phyloP scores from a whole-genome alignment of 1,140 invertebrate genomes.

The Brachionus rubens region DNA sequence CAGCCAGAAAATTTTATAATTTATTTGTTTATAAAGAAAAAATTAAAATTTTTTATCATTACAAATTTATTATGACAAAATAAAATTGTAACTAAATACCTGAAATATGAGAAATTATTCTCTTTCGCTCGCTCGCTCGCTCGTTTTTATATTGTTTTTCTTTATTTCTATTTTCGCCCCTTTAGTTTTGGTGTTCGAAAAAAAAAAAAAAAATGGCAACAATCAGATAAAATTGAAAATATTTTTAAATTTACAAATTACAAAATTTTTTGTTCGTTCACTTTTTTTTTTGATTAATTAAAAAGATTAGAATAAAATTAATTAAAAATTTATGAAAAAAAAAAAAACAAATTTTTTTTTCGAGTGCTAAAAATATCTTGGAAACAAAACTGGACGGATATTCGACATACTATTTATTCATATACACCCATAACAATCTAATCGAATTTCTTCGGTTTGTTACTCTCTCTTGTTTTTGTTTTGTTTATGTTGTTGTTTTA shows the following conservation, averaged over 20 bases:
- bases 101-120: slow-evolving; percentile 18
- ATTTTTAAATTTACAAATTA: slow-evolving; percentile 25
- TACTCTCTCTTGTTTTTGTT: no score
- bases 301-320: slow-evolving; percentile 26
- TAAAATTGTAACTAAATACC: slow-evolving; percentile 5
- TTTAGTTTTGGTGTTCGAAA: background rate
- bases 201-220: slow-evolving; percentile 3
- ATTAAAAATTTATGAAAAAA: background rate
- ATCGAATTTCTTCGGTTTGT: no score
- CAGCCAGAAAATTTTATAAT: slow-evolving; percentile 23
- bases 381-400: no score
- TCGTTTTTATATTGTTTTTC: slow-evolving; percentile 15
- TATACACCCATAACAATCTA: no score
- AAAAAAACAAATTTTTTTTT: background rate
- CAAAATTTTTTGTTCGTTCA: no score
- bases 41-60: slow-evolving; percentile 21
- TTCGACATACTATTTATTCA: no score
- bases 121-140: no score
- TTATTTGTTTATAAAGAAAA: slow-evolving; percentile 38
- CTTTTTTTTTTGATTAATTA: slow-evolving; percentile 37
- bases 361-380: no score
- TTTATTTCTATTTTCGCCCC: no score
- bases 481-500: no score
- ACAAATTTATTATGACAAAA: background rate
- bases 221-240: no score